A percentile compares a stretch with the other conserved stretches of the same genome.
phyloP scores from a whole-genome alignment of 2,797 vertebrate genomes.

The Melanogrammus aeglefinus region DNA sequence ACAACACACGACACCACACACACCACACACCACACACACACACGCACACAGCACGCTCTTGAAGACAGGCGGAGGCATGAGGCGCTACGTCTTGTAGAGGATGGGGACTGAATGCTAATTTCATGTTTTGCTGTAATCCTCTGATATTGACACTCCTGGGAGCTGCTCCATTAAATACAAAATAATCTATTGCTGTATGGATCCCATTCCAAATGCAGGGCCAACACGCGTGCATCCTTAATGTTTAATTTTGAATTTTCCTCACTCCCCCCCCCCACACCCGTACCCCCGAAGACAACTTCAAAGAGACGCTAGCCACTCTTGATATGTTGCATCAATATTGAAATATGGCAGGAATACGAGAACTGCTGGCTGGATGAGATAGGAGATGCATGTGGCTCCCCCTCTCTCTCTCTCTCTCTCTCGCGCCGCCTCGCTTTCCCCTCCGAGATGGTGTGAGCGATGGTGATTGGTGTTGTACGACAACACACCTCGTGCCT shows the following conservation, averaged over 20 bases:
- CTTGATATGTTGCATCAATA: constrained; percentile 82
- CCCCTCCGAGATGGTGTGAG: constrained; percentile 60
- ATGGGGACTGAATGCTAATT: constrained; percentile 82
- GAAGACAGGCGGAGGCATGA: constrained; percentile 44
- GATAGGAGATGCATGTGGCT: constrained; percentile 73
- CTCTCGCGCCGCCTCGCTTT: constrained; percentile 12
- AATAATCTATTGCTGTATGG: constrained; percentile 82
- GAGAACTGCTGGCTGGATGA: constrained; percentile 74
- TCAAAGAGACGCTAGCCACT: constrained; percentile 76
- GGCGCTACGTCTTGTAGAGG: constrained; percentile 69
- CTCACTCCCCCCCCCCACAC: constrained; percentile 54
- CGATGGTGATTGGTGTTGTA: constrained; percentile 55
- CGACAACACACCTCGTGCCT: constrained; percentile 34
- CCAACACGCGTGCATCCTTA: constrained; percentile 78
- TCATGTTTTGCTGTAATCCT: constrained; percentile 82
- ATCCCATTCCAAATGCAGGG: constrained; percentile 76
- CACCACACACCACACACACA: constrained; percentile 5
- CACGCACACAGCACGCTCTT: constrained; percentile 16
- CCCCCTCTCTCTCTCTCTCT: constrained; percentile 57
- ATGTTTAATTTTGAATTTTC: constrained; percentile 81
- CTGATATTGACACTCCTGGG: constrained; percentile 83
- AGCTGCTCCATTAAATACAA: constrained; percentile 83
- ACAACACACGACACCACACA: constrained; percentile 7
- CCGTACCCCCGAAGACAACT: constrained; percentile 71
- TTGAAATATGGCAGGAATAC: constrained; percentile 80